Evolutionary conservation across 2,888 invertebrate species (phyloP), one percentile per base, ranked within the genome.

Genomic region (Pollenia angustigena): DNA sequence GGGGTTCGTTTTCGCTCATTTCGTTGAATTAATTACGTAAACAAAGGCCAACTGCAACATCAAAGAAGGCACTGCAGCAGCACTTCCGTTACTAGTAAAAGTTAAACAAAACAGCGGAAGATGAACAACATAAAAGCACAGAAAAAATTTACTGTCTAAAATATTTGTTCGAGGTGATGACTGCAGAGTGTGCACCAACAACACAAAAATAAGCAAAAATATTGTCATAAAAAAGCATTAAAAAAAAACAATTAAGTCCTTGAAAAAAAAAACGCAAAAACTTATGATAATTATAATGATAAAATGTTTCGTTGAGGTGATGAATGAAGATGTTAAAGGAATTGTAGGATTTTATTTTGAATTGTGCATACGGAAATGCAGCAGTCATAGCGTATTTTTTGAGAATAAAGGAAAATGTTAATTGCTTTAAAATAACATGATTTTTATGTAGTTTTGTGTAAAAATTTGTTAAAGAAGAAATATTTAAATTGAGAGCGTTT

Each of bases 91-190:
- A 11, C 32, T 52, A 74, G 52, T 48, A n/a, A 58, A 66, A 76
- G 56, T 58, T 32, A 66, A 72, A 68, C 14, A 46, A 60, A 40
- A 40, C 52, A 71, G 62, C 6, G 10, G 12, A 52, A 48, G 40
- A 54, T 50, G 1, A 72, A 44, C 23, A 12, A 23, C 1, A 48
- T 16, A 46, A 46, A 58, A 40, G 46, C 7, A 46, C 54, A 50
- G 12, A 62, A 32, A 7, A 71, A 62, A 71, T 9, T 11, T 11
- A 74, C 48, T 50, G n/a, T 40, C 42, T 16, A n/a, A 50, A 74
- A 68, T 85, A 82, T 71, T 75, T 82, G 54, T 56, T 79, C 46
- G 64, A 82, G 42, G 66, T 50, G 56, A 75, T 18, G 42, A 74
- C 78, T 42, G 62, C 64, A 79, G 75, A 52, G 48, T 68, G 68